Base-by-base conservation (phyloP, 2,797 vertebrate species). In the Phoxinus dragarum region DNA sequence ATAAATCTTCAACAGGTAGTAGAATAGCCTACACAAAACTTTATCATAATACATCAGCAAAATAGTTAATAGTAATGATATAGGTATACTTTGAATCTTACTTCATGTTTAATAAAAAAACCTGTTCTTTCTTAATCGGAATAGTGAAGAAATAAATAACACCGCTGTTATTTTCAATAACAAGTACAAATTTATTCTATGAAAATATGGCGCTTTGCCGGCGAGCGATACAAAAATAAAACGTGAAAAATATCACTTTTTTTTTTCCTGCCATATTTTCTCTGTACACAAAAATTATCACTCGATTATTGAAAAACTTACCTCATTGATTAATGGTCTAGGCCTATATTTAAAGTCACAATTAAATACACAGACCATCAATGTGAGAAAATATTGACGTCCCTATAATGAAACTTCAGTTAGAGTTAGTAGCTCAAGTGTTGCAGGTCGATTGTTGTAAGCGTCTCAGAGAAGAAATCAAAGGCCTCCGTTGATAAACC, bases 401-500 rank as follows among this genome's bases (percentile, higher is more conserved):
- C 94, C 56, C 86, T 89, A 81, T 86, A 84, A 81, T 86, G 88
- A 89, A 54, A n/a, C 84, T 82, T 68, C 81, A 91, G 92, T 82
- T 54, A 84, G 92, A 94, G 93, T 97, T 95, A 99, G 90, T 97
- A 98, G 94, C 96, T 98, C 93, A 98, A 92, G 94, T 98, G 97
- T 89, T 98, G 96, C 91, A 98, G 94, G 93, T 99, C 98, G 92
- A 98, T 98, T 89, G 97, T 97, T 90, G 97, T 98, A 88, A 98
- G 96, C 88, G 97, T 97, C 93, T 99, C 97, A 92, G 97, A 97
- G 93, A 99, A 98, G 94, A 98, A 97, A 92, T 98, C 97, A 94
- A 99, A 98, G 82, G 96, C 96, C 93, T 98, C 97, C 87, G 96
- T 93, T 64, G 96, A 95, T 89, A 98, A 95, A 93, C 96, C 95